phyloP scores from a whole-genome alignment of 2,888 invertebrate species.

The Caenorhabditis sp. region DNA sequence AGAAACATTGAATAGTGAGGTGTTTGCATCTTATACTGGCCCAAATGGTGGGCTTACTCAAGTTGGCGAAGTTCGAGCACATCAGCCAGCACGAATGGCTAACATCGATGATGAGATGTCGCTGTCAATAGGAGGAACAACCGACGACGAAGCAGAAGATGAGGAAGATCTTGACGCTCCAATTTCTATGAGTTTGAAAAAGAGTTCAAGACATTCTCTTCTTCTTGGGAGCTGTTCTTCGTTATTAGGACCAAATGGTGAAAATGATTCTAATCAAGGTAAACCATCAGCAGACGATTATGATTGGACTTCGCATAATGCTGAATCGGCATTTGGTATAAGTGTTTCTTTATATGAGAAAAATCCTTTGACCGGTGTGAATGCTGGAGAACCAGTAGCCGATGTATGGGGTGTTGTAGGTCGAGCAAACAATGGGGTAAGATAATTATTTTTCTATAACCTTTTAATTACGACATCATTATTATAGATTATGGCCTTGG shows the following conservation, averaged over 20 bases:
- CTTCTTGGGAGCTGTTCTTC: slow-evolving; percentile 56
- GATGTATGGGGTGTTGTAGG: slow-evolving; percentile 83
- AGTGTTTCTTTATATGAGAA: slow-evolving; percentile 84
- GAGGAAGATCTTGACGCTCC: slow-evolving; percentile 53
- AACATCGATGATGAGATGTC: slow-evolving; percentile 69
- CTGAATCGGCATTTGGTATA: slow-evolving; percentile 78
- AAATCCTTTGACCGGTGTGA: slow-evolving; percentile 80
- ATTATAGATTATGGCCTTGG: slow-evolving; percentile 78
- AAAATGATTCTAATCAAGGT: slow-evolving; percentile 22
- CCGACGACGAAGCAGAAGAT: slow-evolving; percentile 51
- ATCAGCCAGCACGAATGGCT: slow-evolving; percentile 65
- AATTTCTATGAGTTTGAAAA: slow-evolving; percentile 34
- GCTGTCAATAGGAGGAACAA: slow-evolving; percentile 57
- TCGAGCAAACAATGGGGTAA: slow-evolving; percentile 77
- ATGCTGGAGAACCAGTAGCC: slow-evolving; percentile 81
- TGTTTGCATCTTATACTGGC: slow-evolving; percentile 80
- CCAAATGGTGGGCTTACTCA: slow-evolving; percentile 83
- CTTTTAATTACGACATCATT: not conserved
- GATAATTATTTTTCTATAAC: not conserved
- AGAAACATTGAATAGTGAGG: slow-evolving; percentile 43
- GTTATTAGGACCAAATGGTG: slow-evolving; percentile 50
- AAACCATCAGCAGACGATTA: slow-evolving; percentile 43
- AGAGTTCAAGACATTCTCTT: slow-evolving; percentile 27
- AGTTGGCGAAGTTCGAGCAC: slow-evolving; percentile 60
- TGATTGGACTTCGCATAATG: slow-evolving; percentile 75